These are phyloP conservation scores for Atlantisia rogersi DNA, from an alignment of 2,113 vertebrate genomes.

Conservation along the genomic window DNA sequence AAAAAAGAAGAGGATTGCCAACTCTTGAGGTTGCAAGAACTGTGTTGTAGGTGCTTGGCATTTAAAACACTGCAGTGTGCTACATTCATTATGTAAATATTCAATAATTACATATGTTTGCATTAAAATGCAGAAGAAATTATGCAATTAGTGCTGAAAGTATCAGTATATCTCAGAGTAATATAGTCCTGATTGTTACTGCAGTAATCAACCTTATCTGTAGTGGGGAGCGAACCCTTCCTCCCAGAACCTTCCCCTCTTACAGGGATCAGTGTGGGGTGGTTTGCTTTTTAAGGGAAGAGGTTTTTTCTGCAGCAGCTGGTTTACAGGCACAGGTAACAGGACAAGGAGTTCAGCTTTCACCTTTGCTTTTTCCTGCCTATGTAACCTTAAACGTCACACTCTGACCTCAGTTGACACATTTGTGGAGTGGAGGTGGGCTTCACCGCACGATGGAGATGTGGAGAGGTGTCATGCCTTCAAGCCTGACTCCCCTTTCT, in stretches of 20 bases:
- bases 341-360: neutral
- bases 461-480: neutral
- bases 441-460: neutral
- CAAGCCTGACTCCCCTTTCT: neutral
- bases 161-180: constrained; percentile 32
- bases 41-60: constrained; percentile 25
- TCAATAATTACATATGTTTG: constrained; percentile 50
- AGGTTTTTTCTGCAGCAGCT: neutral
- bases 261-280: neutral
- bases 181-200: constrained; percentile 32
- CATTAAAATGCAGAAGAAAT: constrained; percentile 57
- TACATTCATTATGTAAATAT: constrained; percentile 63
- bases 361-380: neutral
- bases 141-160: constrained; percentile 31
- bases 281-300: neutral
- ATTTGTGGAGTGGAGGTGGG: neutral
- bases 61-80: constrained; percentile 6
- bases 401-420: neutral
- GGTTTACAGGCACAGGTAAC: neutral
- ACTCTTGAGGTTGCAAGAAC: neutral
- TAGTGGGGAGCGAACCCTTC: neutral
- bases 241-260: neutral
- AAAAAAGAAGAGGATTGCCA: neutral
- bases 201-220: constrained; percentile 15
- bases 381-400: neutral